Conservation (phyloP, 2,113 vertebrate genomes). For the Vombatus ursinus region DNA sequence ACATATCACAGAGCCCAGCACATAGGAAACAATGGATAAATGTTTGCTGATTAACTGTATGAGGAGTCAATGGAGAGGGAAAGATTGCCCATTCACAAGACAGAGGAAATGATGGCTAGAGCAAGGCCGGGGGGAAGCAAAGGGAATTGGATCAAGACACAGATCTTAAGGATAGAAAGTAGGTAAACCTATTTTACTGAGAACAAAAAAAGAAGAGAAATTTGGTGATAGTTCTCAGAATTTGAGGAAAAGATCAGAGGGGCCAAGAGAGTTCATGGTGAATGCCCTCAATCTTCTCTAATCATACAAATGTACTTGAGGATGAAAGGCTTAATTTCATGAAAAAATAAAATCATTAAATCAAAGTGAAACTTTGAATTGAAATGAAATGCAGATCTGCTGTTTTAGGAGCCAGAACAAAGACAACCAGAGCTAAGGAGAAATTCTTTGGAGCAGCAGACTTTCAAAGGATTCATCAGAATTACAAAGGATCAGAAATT, state of each 20-base stretch:
- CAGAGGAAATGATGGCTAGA: background rate
- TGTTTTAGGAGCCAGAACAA: constrained; percentile 23
- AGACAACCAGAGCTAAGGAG: background rate
- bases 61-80: background rate
- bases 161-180: background rate
- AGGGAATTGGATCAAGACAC: background rate
- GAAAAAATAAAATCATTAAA: background rate
- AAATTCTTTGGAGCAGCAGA: background rate
- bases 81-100: background rate
- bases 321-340: background rate
- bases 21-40: background rate
- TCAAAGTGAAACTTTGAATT: background rate
- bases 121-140: background rate
- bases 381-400: constrained; percentile 1
- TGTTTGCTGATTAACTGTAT: background rate
- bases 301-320: background rate
- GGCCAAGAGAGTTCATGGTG: background rate
- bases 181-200: background rate
- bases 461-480: background rate
- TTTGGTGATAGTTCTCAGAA: background rate
- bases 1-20: background rate
- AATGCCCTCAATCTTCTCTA: background rate
- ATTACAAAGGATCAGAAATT: constrained; percentile 20
- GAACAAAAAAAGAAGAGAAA: background rate
- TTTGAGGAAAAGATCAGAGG: background rate